Evolutionary conservation across 2,888 invertebrate species (phyloP).

Genomic region (Neoitamus cyanurus): DNA sequence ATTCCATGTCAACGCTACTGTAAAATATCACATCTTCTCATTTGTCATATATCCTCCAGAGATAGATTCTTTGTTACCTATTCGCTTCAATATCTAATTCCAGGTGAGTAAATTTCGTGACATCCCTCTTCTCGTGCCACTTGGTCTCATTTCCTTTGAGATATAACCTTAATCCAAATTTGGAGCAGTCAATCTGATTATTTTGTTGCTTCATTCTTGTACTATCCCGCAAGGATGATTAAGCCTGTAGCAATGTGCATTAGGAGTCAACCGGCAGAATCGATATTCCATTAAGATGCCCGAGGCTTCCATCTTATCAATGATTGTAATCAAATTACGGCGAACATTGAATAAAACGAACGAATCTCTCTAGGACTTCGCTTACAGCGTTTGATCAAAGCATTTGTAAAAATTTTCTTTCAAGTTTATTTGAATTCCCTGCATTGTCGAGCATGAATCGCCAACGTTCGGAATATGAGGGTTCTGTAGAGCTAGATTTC

Average conservation of each 20-base stretch:
- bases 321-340: slow-evolving; percentile 50
- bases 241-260: slow-evolving; percentile 12
- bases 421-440: not conserved
- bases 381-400: not conserved
- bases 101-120: not conserved
- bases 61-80: too few species aligned
- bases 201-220: not conserved
- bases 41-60: too few species aligned
- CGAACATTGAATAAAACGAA: slow-evolving; percentile 32
- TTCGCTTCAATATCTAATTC: not conserved
- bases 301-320: slow-evolving; percentile 45
- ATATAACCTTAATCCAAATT: slow-evolving; percentile 19
- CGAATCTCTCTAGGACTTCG: not conserved
- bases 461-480: not conserved
- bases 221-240: not conserved
- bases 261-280: slow-evolving; percentile 26
- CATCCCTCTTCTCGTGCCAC: not conserved
- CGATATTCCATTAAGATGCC: slow-evolving; percentile 48
- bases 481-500: not conserved
- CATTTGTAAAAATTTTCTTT: not conserved
- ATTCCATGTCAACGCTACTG: too few species aligned
- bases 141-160: not conserved
- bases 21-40: too few species aligned
- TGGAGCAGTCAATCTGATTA: slow-evolving; percentile 17
- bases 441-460: not conserved